phyloP scores from a whole-genome alignment of 2,113 vertebrate genomes.

The Morone saxatilis region DNA sequence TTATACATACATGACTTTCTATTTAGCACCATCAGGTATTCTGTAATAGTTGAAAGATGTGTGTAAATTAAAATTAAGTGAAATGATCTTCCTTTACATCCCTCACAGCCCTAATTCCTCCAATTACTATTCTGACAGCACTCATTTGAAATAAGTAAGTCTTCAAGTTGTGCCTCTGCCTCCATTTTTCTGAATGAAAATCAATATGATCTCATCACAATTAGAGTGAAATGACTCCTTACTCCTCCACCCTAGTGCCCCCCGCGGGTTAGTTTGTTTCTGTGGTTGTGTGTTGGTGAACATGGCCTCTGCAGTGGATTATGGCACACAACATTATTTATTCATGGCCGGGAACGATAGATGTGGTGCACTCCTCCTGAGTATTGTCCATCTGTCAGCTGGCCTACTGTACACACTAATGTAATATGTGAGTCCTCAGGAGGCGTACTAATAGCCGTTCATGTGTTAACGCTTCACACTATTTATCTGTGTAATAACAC shows the following conservation, averaged over 20 bases:
- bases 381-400: conserved; percentile 78
- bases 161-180: neutral
- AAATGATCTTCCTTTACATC: neutral
- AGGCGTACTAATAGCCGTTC: conserved; percentile 67
- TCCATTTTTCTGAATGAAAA: conserved; percentile 38
- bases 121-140: conserved; percentile 3
- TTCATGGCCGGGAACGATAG: conserved; percentile 66
- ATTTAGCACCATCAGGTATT: no score
- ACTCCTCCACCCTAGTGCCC: neutral
- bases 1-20: neutral
- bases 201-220: conserved; percentile 43
- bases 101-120: no score
- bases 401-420: conserved; percentile 72
- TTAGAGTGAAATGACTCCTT: conserved; percentile 30
- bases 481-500: conserved; percentile 76
- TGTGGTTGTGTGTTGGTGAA: conserved; percentile 46
- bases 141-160: conserved; percentile 4
- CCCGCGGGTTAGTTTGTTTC: conserved; percentile 26
- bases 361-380: conserved; percentile 63
- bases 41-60: neutral
- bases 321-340: conserved; percentile 73
- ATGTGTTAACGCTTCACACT: conserved; percentile 69
- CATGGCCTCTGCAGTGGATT: conserved; percentile 65
- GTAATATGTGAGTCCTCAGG: conserved; percentile 69
- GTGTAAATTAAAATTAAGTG: neutral